Base-by-base conservation (phyloP, 30 jellyfish, hydroid and myxozoan genomes). In the Kudoa iwatai region DNA sequence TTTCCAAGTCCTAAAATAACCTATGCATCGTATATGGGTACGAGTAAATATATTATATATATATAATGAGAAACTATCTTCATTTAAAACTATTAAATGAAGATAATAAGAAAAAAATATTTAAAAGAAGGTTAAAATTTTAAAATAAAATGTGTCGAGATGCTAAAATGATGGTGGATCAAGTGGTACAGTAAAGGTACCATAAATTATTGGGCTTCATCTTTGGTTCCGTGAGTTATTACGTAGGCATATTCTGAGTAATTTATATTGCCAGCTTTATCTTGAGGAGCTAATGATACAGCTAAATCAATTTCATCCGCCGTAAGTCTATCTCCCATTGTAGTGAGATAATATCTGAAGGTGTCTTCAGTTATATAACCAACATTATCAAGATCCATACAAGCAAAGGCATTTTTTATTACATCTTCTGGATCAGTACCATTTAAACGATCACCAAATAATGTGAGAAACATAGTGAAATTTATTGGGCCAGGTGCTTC, bases 391-490 rank as follows among this genome's bases (percentile, higher is more conserved):
- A 63, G 82, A 46, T 77, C 96, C 48, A 77, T 60, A 49, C 96
- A 77, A 32, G 79, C 88, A 52, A 77, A 77, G 14, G 96, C 96
- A 44, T 77, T 77, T 41, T 65, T 56, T 31, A 77, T 77, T 10
- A 77, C 96, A 40, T 77, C 96, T 45, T 77, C 96, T 9, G 96
- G 96, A 40, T 77, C 96, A 24, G 96, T 77, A 2, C 96, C 96
- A 58, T 77, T 62, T 40, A 77, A 43, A 51, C 62, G 61, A 28
- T 77, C 96, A 32, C 96, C 96, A 50, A 51, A 77, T 20, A 77
- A 47, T 52, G 96, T 77, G 22, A 77, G 53, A 42, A 77, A 77
- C 96, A 77, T 77, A 19, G 96, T 77, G 46, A 77, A 77, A 48
- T 77, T 77, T 19, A 77, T 77, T 7, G 87, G 88, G 4, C 96